A percentile compares a stretch with the other conserved stretches of the same genome.
Evolutionary conservation across 1,140 invertebrate genomes (phyloP).

Genomic region (Neelides sp.): DNA sequence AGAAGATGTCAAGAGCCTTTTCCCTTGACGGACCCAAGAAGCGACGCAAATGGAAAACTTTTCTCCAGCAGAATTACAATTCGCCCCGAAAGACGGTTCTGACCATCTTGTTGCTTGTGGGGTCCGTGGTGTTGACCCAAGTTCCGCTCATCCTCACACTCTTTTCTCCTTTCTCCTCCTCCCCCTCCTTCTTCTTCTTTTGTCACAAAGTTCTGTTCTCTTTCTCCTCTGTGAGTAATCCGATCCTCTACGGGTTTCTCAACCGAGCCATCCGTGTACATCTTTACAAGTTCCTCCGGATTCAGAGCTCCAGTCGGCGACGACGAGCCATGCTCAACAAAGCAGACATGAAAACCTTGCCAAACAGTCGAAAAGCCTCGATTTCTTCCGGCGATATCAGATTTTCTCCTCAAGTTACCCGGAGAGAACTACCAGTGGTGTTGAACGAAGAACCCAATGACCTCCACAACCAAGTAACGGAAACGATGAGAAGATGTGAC

Average conservation of each 20-base stretch:
- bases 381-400: conserved; percentile 19
- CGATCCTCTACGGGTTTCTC: conserved; percentile 28
- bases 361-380: conserved; percentile 12
- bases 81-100: conserved; percentile 23
- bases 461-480: no score
- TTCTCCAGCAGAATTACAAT: conserved; percentile 21
- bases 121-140: conserved; percentile 22
- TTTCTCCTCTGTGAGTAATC: conserved; percentile 18
- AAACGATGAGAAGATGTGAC: no score
- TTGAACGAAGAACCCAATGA: no score
- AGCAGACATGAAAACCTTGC: neutral
- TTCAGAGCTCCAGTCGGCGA: neutral
- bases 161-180: neutral
- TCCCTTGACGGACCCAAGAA: no score
- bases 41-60: conserved; percentile 20
- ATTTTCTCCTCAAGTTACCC: no score
- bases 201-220: conserved; percentile 8
- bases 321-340: neutral
- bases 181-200: conserved; percentile 17
- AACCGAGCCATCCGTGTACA: conserved; percentile 23
- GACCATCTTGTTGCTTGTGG: conserved; percentile 21
- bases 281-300: conserved; percentile 19
- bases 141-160: conserved; percentile 16
- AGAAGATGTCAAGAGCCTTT: no score
- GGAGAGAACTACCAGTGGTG: no score